Conservation (phyloP, 2,797 vertebrate genomes). For the Labroides dimidiatus region DNA sequence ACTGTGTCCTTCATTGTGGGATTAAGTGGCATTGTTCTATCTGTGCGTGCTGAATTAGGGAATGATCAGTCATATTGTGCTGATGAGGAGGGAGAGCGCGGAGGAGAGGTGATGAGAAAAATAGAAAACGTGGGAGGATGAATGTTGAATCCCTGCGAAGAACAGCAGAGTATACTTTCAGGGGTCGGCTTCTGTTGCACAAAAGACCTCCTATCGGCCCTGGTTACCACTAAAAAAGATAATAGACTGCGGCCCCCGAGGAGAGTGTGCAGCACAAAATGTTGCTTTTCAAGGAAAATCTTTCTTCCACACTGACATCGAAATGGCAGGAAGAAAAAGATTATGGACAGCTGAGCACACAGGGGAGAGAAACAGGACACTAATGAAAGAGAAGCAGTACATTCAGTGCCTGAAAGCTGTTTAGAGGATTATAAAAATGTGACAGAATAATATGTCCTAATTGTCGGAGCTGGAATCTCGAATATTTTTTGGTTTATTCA, state of each 20-base stretch:
- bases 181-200: conserved; percentile 26
- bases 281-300: conserved; percentile 32
- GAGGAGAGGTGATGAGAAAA: conserved; percentile 21
- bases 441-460: conserved; percentile 22
- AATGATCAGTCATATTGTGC: conserved; percentile 55
- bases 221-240: conserved; percentile 37
- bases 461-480: conserved; percentile 48
- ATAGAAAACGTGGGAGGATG: conserved; percentile 16
- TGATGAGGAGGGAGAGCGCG: conserved; percentile 11
- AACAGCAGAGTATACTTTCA: conserved; percentile 11
- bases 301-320: conserved; percentile 14
- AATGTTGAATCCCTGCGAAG: conserved; percentile 13
- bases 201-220: conserved; percentile 38
- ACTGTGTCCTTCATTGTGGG: conserved; percentile 32
- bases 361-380: conserved; percentile 3
- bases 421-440: conserved; percentile 7
- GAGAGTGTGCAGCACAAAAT: conserved; percentile 36
- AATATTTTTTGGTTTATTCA: conserved; percentile 70
- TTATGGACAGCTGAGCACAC: conserved; percentile 1
- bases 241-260: conserved; percentile 38
- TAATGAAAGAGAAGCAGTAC: background rate
- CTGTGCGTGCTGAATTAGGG: conserved; percentile 32
- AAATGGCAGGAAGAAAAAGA: conserved; percentile 8
- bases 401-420: conserved; percentile 7
- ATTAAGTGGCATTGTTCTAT: conserved; percentile 51